Conservation (phyloP, 2,113 vertebrate species). For the Dolichotis patagonum region DNA sequence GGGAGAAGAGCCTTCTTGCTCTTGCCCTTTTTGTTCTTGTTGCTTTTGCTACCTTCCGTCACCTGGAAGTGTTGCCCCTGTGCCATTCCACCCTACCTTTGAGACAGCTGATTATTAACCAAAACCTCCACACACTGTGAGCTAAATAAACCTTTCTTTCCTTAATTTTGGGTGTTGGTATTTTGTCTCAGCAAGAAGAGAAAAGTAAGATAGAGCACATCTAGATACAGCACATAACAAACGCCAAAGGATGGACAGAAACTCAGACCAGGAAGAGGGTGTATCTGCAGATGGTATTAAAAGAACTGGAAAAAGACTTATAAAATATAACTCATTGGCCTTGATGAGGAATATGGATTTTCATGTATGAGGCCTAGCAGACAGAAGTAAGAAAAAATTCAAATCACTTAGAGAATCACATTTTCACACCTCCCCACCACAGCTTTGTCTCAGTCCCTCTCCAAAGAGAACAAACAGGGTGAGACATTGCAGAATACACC, state of each 20-base stretch:
- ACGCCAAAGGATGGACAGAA: background rate
- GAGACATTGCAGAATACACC: background rate
- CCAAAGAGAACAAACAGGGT: background rate
- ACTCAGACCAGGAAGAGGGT: accelerated
- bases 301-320: background rate
- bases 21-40: too few species aligned
- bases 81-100: too few species aligned
- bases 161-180: too few species aligned
- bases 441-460: background rate
- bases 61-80: too few species aligned
- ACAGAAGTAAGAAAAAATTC: background rate
- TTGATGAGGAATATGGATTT: background rate
- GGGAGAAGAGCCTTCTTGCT: too few species aligned
- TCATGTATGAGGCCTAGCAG: background rate
- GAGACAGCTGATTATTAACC: too few species aligned
- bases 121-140: too few species aligned
- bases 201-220: background rate
- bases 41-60: too few species aligned
- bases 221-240: background rate
- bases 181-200: too few species aligned
- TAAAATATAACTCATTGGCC: background rate
- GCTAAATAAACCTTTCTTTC: too few species aligned
- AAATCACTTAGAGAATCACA: background rate
- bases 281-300: background rate
- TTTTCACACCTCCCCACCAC: background rate